These are phyloP conservation scores for Dromococcyx pavoninus DNA, from an alignment of 2,797 vertebrate genomes.

Conservation along the genomic window DNA sequence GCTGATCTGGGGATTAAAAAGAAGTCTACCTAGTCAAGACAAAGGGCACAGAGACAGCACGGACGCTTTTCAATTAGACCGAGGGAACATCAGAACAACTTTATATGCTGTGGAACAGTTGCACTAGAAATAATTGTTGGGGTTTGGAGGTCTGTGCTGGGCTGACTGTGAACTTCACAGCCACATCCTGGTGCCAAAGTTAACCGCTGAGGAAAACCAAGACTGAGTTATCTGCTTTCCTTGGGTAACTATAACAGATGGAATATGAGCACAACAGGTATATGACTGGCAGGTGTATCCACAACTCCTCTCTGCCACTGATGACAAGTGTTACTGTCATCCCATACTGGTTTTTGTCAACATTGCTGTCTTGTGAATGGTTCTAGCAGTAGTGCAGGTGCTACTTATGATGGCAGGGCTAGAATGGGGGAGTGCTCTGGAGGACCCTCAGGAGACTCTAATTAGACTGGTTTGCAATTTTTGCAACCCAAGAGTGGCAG, in stretches of 20 bases:
- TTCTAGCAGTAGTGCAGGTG: neutral
- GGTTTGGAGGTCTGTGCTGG: neutral
- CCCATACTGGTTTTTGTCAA: neutral
- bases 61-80: neutral
- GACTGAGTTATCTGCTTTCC: neutral
- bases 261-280: neutral
- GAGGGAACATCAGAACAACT: neutral
- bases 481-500: neutral
- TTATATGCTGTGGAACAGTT: neutral
- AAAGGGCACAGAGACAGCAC: neutral
- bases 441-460: neutral
- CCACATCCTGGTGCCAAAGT: neutral
- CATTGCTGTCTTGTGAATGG: neutral
- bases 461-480: neutral
- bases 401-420: neutral
- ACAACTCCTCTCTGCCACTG: neutral
- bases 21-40: neutral
- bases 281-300: neutral
- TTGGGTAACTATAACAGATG: neutral
- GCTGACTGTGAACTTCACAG: neutral
- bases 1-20: constrained; percentile 19
- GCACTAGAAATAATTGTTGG: neutral
- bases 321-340: neutral
- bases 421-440: neutral
- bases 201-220: neutral